Percentiles rank a stretch among this genome's conserved stretches.
Conservation (phyloP, 2,113 vertebrate genomes). For the Brachyistius frenatus region DNA sequence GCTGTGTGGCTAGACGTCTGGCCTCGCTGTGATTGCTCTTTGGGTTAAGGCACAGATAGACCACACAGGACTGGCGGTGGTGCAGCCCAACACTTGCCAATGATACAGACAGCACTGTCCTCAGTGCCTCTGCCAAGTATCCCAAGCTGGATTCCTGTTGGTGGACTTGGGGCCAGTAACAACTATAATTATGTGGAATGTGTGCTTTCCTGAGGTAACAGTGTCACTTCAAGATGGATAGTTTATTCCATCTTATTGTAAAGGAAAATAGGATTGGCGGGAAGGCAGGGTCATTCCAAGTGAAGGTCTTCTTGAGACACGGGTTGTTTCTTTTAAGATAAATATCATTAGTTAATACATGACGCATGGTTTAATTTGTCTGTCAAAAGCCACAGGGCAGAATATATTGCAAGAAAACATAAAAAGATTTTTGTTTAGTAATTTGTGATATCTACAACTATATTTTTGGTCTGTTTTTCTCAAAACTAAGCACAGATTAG, state of each 20-base stretch:
- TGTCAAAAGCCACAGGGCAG: conserved; percentile 28
- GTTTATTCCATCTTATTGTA: conserved; percentile 77
- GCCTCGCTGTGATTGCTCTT: conserved; percentile 64
- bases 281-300: conserved; percentile 60
- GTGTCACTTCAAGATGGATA: conserved; percentile 75
- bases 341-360: conserved; percentile 62
- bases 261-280: conserved; percentile 73
- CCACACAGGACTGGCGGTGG: conserved; percentile 80
- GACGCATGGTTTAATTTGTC: conserved; percentile 53
- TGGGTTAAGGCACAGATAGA: conserved; percentile 68
- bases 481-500: not conserved
- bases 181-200: conserved; percentile 83
- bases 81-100: conserved; percentile 58
- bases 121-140: conserved; percentile 73
- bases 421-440: not conserved
- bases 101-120: conserved; percentile 65
- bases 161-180: conserved; percentile 76
- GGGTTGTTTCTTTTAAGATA: conserved; percentile 57
- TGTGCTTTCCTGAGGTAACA: conserved; percentile 78
- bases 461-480: not conserved
- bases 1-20: conserved; percentile 70
- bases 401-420: not conserved
- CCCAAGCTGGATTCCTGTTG: conserved; percentile 69
- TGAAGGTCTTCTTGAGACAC: conserved; percentile 43
- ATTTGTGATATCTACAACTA: conserved; percentile 4